Base-by-base conservation (phyloP, 2,888 invertebrate species). In the Boloria selene region DNA sequence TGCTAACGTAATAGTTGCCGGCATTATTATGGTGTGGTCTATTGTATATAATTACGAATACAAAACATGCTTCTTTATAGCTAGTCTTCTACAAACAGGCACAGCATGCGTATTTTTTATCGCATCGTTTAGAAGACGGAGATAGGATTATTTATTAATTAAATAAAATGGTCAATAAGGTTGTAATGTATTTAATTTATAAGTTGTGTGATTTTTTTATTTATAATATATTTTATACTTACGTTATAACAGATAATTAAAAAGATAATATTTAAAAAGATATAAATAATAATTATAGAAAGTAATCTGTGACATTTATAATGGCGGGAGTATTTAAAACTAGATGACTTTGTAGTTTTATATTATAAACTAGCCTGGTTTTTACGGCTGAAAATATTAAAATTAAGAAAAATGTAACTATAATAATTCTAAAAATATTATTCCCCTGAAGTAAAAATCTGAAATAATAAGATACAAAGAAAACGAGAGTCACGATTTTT, bases 11-110 rank as follows among this genome's bases (percentile, higher is more conserved):
- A 72, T 90, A 4, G 89, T 87, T 1, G 92, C 90, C 3, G 70
- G 81, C 3, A 79, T 84, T 61, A 75, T 92, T 13, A 82, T 90
- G 79, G 70, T 81, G 13, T 90, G 90, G 88, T 80, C 87, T 1
- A 68, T 92, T 6, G 71, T 76, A 0, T 82, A 80, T 58, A 90
- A 89, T 68, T 90, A 90, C 67, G 81, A 83, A 31, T 91, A 88
- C 51, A 83, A 75, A 42, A 87, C 84, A 0, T 90, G 90, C 65
- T 92, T 92, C 68, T 78, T 87, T 64, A 86, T 84, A 0, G 90
- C 91, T 17, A 87, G 87, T 49, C 65, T 84, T 0, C 52, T 92
- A 50, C 90, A 92, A 65, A 76, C 80, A 18, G 74, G 82, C 0
- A 88, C 90, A 0, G 90, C 85, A 38, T 76, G 78, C 7, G 77